Percentiles rank a stretch among this genome's conserved stretches.
Evolutionary conservation across 2,797 vertebrate genomes (phyloP).

Genomic region (Clarias pachynema): DNA sequence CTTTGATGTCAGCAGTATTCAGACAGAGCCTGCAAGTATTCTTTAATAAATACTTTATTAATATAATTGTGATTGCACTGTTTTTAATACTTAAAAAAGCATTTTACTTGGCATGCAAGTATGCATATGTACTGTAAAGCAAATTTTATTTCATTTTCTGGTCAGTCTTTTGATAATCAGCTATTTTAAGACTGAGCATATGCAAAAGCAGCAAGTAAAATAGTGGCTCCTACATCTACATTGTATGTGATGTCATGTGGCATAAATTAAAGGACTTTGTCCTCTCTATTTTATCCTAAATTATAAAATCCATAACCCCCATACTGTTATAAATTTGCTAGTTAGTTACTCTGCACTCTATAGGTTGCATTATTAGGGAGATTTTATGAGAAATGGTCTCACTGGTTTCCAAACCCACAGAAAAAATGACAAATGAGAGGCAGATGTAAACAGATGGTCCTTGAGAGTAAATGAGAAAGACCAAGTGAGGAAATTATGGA

Average conservation of each 20-base stretch:
- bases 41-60: neutral
- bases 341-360: neutral
- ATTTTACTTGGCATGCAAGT: neutral
- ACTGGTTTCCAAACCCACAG: neutral
- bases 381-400: neutral
- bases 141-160: neutral
- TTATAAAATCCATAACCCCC: neutral
- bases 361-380: neutral
- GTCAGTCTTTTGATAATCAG: neutral
- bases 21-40: neutral
- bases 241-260: neutral
- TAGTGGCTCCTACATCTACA: neutral
- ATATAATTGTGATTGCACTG: neutral
- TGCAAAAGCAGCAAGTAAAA: neutral
- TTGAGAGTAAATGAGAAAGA: slow-evolving; percentile 42
- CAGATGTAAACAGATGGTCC: slow-evolving; percentile 35
- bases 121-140: neutral
- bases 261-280: neutral
- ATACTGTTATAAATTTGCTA: neutral
- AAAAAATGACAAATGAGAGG: neutral
- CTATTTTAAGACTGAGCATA: neutral
- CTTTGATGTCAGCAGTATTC: neutral
- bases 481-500: slow-evolving; percentile 41
- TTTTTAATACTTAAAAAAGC: neutral
- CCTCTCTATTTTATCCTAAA: neutral